Percentiles rank a stretch among this genome's conserved stretches.
These are phyloP conservation scores for Phrynocephalus forsythii DNA, from an alignment of 2,797 vertebrate species.

Conservation along the genomic window DNA sequence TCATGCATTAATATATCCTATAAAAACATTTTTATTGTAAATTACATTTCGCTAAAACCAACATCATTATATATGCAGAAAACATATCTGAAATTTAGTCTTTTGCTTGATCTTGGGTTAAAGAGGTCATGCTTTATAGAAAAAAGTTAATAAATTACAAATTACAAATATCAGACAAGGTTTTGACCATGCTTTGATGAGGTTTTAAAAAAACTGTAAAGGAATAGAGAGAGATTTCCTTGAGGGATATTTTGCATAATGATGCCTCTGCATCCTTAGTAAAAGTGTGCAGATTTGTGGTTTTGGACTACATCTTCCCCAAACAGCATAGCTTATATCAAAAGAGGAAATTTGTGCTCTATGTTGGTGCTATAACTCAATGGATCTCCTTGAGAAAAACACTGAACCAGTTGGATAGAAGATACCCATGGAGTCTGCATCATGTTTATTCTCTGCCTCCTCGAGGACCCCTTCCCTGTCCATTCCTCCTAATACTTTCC, in stretches of 20 bases:
- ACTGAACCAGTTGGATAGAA: neutral
- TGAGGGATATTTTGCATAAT: neutral
- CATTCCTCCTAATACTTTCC: neutral
- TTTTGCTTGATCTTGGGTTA: conserved; percentile 10
- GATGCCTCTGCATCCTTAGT: neutral
- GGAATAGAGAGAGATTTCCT: neutral
- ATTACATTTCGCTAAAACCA: conserved; percentile 19
- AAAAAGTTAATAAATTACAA: conserved; percentile 6
- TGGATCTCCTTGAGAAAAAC: too few relatives aligned
- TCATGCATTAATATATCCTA: neutral
- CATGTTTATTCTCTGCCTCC: neutral
- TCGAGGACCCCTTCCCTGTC: neutral
- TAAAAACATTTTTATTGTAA: conserved; percentile 26
- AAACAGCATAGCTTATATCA: too few relatives aligned
- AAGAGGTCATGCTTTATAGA: neutral
- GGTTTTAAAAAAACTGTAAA: neutral
- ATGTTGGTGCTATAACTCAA: neutral
- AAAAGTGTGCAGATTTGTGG: too few relatives aligned
- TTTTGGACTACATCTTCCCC: too few relatives aligned
- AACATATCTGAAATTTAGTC: neutral
- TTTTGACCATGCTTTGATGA: conserved; percentile 5
- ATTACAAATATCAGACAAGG: conserved; percentile 3
- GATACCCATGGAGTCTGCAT: neutral
- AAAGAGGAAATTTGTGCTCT: neutral
- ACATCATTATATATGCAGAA: neutral